Base-by-base conservation (phyloP, 2,888 invertebrate species). In the Andrena minutula region DNA sequence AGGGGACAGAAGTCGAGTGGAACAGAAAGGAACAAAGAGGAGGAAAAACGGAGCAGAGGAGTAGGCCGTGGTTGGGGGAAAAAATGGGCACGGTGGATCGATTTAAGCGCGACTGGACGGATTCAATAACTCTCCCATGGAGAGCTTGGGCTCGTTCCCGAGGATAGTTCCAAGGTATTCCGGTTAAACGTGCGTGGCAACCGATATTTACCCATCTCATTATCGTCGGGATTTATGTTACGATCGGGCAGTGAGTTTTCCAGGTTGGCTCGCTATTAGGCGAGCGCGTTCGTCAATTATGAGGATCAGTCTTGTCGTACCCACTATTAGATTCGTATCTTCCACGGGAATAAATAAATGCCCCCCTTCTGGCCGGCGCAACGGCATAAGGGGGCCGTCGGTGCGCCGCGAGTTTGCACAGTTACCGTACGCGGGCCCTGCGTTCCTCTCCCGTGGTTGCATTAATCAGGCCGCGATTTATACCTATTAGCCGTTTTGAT, bases 181-280 rank as follows among this genome's bases (percentile, higher is more conserved):
- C 86, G 77, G 86, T 89, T 89, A 87, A 86, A 89, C 87, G 86
- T 87, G 88, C 86, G 88, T 85, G 89, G 85, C 89, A 90, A 89
- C 89, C 88, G 87, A 90, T 91, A 87, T 90, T 91, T 90, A 90
- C 84, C 86, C 88, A 88, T 89, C 91, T 91, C 88, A 91, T 91
- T 90, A 91, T 88, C 83, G 79, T 79, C 66, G 75, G 84, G 86
- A 91, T 91, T 91, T 90, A 91, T 90, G 89, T 87, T 85, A 88
- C 90, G 86, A 89, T 89, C 86, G 82, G 53, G 73, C 66, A 58
- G 69, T 72, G 65, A 84, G 64, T 86, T 89, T 89, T 86, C 82
- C 81, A 73, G 51, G 49, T 64, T 56, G 68, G 58, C 68, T 82
- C 65, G 84, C 82, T 83, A 84, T 85, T 87, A 84, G 85, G 66